Base-by-base conservation (phyloP, 2,888 invertebrate genomes). In the Rapana venosa region DNA sequence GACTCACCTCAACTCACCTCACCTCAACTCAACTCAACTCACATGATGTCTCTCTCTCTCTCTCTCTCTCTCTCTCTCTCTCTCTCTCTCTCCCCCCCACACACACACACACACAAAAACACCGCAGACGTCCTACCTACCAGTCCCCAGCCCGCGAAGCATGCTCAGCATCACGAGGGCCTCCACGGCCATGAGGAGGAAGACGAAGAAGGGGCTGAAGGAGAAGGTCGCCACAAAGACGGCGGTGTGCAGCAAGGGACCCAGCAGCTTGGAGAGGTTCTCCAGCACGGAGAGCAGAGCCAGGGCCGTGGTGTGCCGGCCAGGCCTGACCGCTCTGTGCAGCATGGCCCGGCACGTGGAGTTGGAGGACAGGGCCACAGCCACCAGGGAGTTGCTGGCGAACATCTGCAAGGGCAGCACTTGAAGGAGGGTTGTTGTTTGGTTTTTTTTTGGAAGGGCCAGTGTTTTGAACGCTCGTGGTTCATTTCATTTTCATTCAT, bases 191-290 rank as follows among this genome's bases (percentile, higher is more conserved):
- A 83, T 83, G 47, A 83, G 81, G 47, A 47, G 26, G 81, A 26
- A 83, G 26, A 83, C 47, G 4, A 8, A 83, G 36, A 0, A 47
- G 81, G 36, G 26, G 56, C n/a, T n/a, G 36, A 56, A 15, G 85
- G 85, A 56, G 47, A 35, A 87, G 35, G 36, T 58, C 36, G 87
- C 35, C 87, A 87, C 66, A 26, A 30, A 66, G 66, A 66, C 35
- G 87, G 87, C 36, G 58, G 61, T 36, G 61, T 35, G 36, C 1
- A 70, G 35, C 35, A 66, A 0, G 26, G 58, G 26, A 13, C 81
- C 81, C 47, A 15, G 2, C 30, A 83, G 11, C 81, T 83, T 83
- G 81, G 26, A 20, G 36, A 83, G 47, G 47, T 83, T 83, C 6
- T 47, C 81, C 22, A 83, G 22, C 26, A 83, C 81, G 26, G 81